Evolutionary conservation across 1,140 invertebrate species (phyloP), one percentile per base, ranked within the genome.

Genomic region (Saccostrea cuccullata): DNA sequence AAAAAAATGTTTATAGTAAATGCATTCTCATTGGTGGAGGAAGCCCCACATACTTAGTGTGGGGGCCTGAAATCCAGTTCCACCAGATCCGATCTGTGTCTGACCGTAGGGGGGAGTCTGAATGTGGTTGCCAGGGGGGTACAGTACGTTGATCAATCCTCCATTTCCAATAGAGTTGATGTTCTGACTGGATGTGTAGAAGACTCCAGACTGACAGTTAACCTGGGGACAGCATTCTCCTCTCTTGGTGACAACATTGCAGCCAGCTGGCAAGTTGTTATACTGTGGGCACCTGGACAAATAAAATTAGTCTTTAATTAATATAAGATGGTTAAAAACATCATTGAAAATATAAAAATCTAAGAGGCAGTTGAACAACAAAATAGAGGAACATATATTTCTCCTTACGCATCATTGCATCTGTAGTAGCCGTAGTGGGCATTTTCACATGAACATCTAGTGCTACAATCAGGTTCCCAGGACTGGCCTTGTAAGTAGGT

Each of bases 341-440:
- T 9, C 5, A 47, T 47, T 6, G 47, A 9, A 6, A 47, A 47
- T 47, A 6, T 47, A 47, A 47, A 47, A 47, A 47, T 47, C 6
- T 47, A 47, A 47, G 47, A 47, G 2, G 47, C 47, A 47, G 47
- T 36, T 36, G 30, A 36, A 36, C 30, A 36, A 36, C 30, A 36
- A 36, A 36, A 36, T 36, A 36, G 30, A 36, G 30, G 47, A 47
- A 47, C 47, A 47, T 47, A 6, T 47, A 58, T 82, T n/a, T 15
- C 23, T 13, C 91, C 91, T 90, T 85, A 93, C 92, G 84, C 90
- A 60, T 91, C 90, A 26, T 90, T 87, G 88, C 93, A 93, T 91
- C 93, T 92, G 88, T 92, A 93, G 73, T 92, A 93, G 67, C 93
- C 93, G 88, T 92, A 92, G 82, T 86, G 89, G 13, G 91, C 90